phyloP scores from a whole-genome alignment of 2,888 invertebrate genomes.

The Fragum whitleyi region DNA sequence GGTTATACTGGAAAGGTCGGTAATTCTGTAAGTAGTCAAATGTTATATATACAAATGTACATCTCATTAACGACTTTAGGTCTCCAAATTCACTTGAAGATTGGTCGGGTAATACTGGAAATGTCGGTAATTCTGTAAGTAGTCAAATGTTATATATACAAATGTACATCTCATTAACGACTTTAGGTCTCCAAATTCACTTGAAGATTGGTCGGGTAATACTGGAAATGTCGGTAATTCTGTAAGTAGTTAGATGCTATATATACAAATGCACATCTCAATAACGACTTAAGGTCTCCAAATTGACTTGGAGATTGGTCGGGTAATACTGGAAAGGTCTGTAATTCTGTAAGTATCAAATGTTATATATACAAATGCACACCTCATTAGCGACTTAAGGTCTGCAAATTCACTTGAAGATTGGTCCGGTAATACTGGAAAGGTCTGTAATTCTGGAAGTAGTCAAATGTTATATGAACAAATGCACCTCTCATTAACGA shows the following conservation, averaged over 20 bases:
- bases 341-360: constrained; percentile 60
- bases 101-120: constrained; percentile 68
- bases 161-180: no score
- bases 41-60: neutral
- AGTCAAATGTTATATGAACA: constrained; percentile 27
- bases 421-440: constrained; percentile 68
- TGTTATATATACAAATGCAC: neutral
- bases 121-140: constrained; percentile 65
- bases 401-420: constrained; percentile 47
- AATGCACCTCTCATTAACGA: no score
- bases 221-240: constrained; percentile 68
- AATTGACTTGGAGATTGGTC: constrained; percentile 52
- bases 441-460: constrained; percentile 67
- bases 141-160: constrained; percentile 15
- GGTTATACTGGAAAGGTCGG: constrained; percentile 68
- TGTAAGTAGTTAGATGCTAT: constrained; percentile 37
- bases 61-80: no score
- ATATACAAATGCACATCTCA: neutral
- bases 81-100: constrained; percentile 47
- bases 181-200: constrained; percentile 53
- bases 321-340: constrained; percentile 70
- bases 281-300: no score
- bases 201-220: constrained; percentile 62
- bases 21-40: constrained; percentile 60
- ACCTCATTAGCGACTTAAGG: no score